phyloP scores from a whole-genome alignment of 1,140 invertebrate genomes.

The Monomorium pharaonis region DNA sequence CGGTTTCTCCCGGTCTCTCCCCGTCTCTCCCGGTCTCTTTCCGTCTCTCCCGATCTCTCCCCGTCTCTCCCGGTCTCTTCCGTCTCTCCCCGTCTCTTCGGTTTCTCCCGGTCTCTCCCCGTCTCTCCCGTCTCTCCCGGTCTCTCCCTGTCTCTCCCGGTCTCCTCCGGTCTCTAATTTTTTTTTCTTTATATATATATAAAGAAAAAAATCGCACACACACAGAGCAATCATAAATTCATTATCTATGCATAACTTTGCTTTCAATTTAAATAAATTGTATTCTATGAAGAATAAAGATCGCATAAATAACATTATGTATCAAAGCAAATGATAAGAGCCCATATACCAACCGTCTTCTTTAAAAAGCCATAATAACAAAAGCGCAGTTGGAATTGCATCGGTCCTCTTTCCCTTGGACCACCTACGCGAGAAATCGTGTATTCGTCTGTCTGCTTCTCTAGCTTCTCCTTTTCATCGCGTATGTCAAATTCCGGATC shows the following conservation, averaged over 20 bases:
- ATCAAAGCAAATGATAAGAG: not conserved
- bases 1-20: too few relatives aligned
- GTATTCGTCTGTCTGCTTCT: not conserved
- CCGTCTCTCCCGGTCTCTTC: too few relatives aligned
- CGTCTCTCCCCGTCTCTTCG: too few relatives aligned
- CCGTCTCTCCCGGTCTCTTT: too few relatives aligned
- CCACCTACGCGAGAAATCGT: conserved; percentile 6
- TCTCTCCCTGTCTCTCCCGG: too few relatives aligned
- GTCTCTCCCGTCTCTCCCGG: too few relatives aligned
- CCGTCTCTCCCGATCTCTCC: too few relatives aligned
- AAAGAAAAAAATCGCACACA: not conserved
- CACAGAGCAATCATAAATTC: too few relatives aligned
- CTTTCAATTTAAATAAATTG: not conserved
- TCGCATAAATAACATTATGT: not conserved
- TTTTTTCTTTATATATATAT: too few relatives aligned
- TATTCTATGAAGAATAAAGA: not conserved
- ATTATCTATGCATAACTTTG: too few relatives aligned
- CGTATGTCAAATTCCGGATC: conserved; percentile 26
- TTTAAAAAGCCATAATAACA: not conserved
- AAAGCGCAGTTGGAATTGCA: conserved; percentile 6
- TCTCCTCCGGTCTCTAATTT: too few relatives aligned
- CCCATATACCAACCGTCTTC: not conserved
- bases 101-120: too few relatives aligned
- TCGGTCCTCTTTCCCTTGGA: not conserved
- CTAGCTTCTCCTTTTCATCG: not conserved